These are phyloP conservation scores for Spinibarbus caldwelli DNA, from an alignment of 2,797 vertebrate genomes.

Conservation along the genomic window DNA sequence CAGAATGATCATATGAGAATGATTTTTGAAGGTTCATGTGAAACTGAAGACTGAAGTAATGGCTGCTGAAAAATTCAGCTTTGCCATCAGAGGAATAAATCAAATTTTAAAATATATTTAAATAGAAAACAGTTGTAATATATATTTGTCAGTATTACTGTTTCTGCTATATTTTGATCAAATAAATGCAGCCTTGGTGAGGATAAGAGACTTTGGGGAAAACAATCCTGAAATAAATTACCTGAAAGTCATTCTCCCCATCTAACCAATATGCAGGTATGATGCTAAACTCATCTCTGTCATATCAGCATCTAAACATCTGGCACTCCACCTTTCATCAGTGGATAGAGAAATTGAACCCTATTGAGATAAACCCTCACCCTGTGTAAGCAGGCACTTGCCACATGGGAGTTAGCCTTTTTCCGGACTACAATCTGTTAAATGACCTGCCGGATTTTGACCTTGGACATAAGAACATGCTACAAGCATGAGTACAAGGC, in stretches of 20 bases:
- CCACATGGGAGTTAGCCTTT: conserved; percentile 66
- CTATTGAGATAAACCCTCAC: conserved; percentile 66
- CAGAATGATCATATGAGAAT: no score
- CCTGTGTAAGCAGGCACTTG: conserved; percentile 58
- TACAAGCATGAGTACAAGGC: conserved; percentile 54
- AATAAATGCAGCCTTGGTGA: no score
- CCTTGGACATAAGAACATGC: conserved; percentile 68
- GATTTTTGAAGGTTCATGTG: no score
- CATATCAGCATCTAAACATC: conserved; percentile 10
- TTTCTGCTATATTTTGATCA: no score
- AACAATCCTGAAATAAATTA: background rate
- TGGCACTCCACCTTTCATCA: conserved; percentile 60
- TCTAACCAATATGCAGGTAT: background rate
- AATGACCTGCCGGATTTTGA: conserved; percentile 72
- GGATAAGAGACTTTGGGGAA: no score
- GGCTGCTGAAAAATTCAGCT: no score
- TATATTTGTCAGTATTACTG: no score
- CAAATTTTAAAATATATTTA: no score
- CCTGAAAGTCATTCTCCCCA: background rate
- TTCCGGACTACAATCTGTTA: conserved; percentile 74
- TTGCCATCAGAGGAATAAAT: no score
- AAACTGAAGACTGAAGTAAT: no score
- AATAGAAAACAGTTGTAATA: no score
- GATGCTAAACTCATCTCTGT: background rate
- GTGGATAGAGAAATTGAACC: conserved; percentile 56